Conservation (phyloP, 1,140 invertebrate genomes). For the Gryon sp. region DNA sequence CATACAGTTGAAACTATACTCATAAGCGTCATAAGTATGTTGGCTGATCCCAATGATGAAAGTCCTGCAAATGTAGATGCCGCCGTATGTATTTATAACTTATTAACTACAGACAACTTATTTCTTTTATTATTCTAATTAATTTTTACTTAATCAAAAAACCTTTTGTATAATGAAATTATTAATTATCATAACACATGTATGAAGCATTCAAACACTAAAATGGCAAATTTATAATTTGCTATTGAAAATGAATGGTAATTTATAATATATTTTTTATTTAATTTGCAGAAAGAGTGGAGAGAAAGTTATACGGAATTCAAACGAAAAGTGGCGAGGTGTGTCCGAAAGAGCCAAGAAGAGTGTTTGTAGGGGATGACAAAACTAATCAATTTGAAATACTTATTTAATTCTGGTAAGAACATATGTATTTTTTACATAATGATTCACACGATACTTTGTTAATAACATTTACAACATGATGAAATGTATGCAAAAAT, state of each 20-base stretch:
- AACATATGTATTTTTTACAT: conserved; percentile 38
- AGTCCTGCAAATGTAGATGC: conserved; percentile 99
- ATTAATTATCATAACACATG: too few species aligned
- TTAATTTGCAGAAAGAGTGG: conserved; percentile 93
- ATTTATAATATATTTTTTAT: not conserved
- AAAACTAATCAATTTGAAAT: conserved; percentile 78
- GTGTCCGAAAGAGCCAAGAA: conserved; percentile 99
- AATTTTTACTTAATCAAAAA: too few species aligned
- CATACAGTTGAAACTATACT: conserved; percentile 99
- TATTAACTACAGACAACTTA: too few species aligned
- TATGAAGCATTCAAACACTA: too few species aligned
- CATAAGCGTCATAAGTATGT: conserved; percentile 99
- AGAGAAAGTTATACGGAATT: conserved; percentile 98
- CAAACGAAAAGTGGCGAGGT: conserved; percentile 97
- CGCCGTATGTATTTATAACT: conserved; percentile 86
- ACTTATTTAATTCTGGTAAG: conserved; percentile 80
- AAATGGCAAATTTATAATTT: too few species aligned
- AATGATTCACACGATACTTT: conserved; percentile 17
- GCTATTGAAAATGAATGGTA: too few species aligned
- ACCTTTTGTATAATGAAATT: too few species aligned
- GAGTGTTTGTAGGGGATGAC: conserved; percentile 88
- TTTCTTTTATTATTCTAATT: not conserved
- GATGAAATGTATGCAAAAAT: conserved; percentile 26
- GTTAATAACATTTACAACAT: conserved; percentile 7
- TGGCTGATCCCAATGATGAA: conserved; percentile 99